Evolutionary conservation across 2,888 invertebrate species (phyloP).

Genomic region (Fragum fragum): DNA sequence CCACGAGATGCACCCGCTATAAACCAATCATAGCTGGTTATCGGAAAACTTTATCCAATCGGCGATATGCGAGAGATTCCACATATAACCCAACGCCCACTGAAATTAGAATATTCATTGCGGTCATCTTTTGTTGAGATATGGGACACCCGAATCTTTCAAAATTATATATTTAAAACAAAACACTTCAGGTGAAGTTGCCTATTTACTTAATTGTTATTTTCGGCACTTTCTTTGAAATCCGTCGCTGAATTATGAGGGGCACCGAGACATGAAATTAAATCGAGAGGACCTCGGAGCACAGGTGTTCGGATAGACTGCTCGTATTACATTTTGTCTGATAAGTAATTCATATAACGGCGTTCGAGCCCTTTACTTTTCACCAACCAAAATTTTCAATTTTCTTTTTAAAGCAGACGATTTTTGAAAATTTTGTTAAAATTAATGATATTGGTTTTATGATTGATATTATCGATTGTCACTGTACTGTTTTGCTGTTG

Average conservation of each 20-base stretch:
- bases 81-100: slow-evolving; percentile 47
- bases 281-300: slow-evolving; percentile 35
- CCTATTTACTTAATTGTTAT: slow-evolving; percentile 35
- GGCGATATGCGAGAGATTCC: not conserved
- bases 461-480: no score
- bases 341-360: slow-evolving; percentile 68
- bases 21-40: slow-evolving; percentile 19
- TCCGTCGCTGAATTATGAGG: slow-evolving; percentile 21
- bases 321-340: slow-evolving; percentile 47
- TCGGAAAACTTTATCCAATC: slow-evolving; percentile 8
- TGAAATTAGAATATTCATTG: slow-evolving; percentile 13
- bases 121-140: not conserved
- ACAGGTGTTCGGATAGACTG: slow-evolving; percentile 56
- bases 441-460: not conserved
- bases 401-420: no score
- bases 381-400: not conserved
- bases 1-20: slow-evolving; percentile 19
- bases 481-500: no score
- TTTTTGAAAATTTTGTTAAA: not conserved
- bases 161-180: slow-evolving; percentile 40
- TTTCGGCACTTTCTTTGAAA: slow-evolving; percentile 28
- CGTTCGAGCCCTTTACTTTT: slow-evolving; percentile 15
- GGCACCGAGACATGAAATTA: slow-evolving; percentile 55
- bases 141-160: slow-evolving; percentile 2
- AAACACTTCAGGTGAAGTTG: slow-evolving; percentile 22